phyloP scores from a whole-genome alignment of 2,113 vertebrate genomes.

The Rhynchomys soricoides region DNA sequence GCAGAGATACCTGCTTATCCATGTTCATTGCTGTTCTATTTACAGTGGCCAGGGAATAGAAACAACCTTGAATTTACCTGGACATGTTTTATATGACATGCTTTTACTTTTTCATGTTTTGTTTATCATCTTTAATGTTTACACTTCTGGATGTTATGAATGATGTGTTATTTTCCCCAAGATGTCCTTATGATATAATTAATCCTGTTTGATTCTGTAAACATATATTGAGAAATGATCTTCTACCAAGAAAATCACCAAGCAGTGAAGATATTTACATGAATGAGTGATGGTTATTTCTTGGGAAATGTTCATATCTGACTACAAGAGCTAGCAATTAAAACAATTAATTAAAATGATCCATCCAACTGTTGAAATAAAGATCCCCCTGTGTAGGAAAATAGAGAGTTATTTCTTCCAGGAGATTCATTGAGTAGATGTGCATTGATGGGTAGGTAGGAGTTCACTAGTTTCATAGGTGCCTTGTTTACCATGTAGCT shows the following conservation, averaged over 20 bases:
- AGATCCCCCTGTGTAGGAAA: neutral
- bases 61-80: neutral
- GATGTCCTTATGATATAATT: conserved; percentile 39
- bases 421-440: neutral
- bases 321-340: conserved; percentile 2
- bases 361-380: conserved; percentile 4
- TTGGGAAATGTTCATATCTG: conserved; percentile 20
- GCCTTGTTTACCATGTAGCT: neutral
- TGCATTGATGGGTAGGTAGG: neutral
- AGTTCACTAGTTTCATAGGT: neutral
- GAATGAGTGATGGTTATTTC: neutral
- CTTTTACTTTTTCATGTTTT: neutral
- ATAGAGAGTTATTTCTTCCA: conserved; percentile 7
- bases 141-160: neutral
- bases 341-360: conserved; percentile 40
- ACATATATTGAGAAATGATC: conserved; percentile 50
- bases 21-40: neutral
- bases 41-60: neutral
- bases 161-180: neutral
- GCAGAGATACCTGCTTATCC: neutral
- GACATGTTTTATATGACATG: neutral
- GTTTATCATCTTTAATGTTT: neutral
- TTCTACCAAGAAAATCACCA: conserved; percentile 32
- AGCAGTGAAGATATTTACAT: conserved; percentile 31
- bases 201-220: conserved; percentile 43